These are phyloP conservation scores for Zosterops lateralis DNA, from an alignment of 2,113 vertebrate species.

Conservation along the genomic window DNA sequence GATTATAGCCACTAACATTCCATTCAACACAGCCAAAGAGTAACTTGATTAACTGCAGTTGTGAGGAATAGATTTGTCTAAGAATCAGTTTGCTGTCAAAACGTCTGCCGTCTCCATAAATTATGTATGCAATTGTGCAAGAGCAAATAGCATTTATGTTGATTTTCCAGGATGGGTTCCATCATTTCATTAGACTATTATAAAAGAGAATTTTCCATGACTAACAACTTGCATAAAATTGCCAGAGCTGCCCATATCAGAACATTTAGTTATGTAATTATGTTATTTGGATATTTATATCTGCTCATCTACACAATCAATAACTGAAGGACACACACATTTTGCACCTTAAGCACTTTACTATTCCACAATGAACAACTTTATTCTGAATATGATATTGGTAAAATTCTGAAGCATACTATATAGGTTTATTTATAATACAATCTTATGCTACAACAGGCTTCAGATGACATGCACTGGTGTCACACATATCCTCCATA, in stretches of 20 bases:
- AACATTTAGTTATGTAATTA: background rate
- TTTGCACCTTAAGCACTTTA: background rate
- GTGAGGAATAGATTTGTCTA: slow-evolving; percentile 48
- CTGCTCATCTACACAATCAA: background rate
- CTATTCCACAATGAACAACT: background rate
- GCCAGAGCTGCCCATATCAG: background rate
- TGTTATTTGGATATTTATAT: background rate
- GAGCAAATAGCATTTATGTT: background rate
- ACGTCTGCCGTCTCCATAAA: slow-evolving; percentile 47
- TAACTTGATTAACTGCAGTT: slow-evolving; percentile 49
- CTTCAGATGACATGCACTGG: background rate
- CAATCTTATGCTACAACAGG: background rate
- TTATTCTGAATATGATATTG: background rate
- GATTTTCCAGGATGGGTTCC: slow-evolving; percentile 37
- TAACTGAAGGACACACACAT: background rate
- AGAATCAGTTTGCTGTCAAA: slow-evolving; percentile 64
- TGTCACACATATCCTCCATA: background rate
- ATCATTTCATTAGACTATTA: slow-evolving; percentile 31
- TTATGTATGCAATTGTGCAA: slow-evolving; percentile 51
- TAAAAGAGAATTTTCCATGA: slow-evolving; percentile 19
- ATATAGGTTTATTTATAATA: background rate
- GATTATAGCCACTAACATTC: background rate
- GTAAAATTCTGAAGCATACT: background rate
- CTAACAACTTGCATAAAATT: background rate
- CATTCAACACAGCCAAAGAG: slow-evolving; percentile 31